Conservation (phyloP, 2,888 invertebrate genomes). For the Teinopalpus imperialis region DNA sequence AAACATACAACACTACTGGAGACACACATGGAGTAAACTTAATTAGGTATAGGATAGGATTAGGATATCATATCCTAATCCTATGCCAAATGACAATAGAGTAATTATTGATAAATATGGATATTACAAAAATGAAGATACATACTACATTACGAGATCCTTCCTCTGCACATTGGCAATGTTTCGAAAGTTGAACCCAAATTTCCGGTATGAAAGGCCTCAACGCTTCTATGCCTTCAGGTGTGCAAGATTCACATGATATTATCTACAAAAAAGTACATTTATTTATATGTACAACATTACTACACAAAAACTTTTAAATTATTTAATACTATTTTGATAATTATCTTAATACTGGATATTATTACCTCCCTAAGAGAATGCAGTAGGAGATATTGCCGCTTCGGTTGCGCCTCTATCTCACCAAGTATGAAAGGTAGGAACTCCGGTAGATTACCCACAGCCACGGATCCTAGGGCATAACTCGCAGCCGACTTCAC, state of each 20-base stretch:
- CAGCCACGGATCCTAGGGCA: conserved; percentile 96
- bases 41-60: too few relatives aligned
- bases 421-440: conserved; percentile 96
- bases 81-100: too few relatives aligned
- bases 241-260: conserved; percentile 89
- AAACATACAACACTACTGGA: too few relatives aligned
- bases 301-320: too few relatives aligned
- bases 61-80: too few relatives aligned
- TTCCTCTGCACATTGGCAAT: conserved; percentile 98
- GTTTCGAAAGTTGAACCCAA: conserved; percentile 95
- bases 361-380: conserved; percentile 99
- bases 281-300: not conserved
- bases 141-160: conserved; percentile 97
- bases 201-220: conserved; percentile 93
- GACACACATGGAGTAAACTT: too few relatives aligned
- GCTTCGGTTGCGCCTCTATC: conserved; percentile 95
- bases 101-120: too few relatives aligned
- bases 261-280: conserved; percentile 86
- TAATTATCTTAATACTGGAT: too few relatives aligned
- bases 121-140: too few relatives aligned
- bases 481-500: conserved; percentile 99
- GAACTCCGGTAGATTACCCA: conserved; percentile 96
- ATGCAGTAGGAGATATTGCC: conserved; percentile 97
- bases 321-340: too few relatives aligned
- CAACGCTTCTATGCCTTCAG: conserved; percentile 88